Conservation (phyloP, 2,888 invertebrate species). For the Stenichneumon culpator region DNA sequence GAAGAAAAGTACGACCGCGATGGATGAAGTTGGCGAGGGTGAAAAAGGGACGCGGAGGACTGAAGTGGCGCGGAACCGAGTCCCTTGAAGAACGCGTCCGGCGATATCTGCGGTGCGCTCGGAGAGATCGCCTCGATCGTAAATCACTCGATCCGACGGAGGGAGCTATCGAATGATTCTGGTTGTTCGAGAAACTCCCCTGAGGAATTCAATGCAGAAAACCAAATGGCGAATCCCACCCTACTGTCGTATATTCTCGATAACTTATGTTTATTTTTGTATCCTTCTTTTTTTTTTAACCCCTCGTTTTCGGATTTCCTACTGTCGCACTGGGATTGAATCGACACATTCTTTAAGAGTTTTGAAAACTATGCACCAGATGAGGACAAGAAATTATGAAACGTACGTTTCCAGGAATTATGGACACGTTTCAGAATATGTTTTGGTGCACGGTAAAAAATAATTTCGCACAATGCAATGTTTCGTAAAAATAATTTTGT, state of each 20-base stretch:
- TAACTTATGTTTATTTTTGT: not conserved
- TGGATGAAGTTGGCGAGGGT: constrained; percentile 20
- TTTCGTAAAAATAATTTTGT: too few species aligned
- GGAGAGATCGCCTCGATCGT: constrained; percentile 50
- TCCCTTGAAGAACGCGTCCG: constrained; percentile 28
- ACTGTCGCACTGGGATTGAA: not conserved
- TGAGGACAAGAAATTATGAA: too few species aligned
- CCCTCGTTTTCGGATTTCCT: not conserved
- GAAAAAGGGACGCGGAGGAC: not conserved
- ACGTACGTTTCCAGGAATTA: too few species aligned
- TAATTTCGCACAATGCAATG: too few species aligned
- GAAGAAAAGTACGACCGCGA: constrained; percentile 1
- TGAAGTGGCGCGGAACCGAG: not conserved
- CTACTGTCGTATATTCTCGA: not conserved
- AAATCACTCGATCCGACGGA: constrained; percentile 61
- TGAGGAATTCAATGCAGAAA: not conserved
- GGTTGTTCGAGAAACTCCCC: constrained; percentile 16
- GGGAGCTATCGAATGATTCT: constrained; percentile 22
- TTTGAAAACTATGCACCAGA: too few species aligned
- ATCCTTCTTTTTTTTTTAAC: not conserved
- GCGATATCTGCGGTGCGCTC: constrained; percentile 39
- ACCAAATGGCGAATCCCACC: constrained; percentile 5
- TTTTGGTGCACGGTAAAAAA: too few species aligned
- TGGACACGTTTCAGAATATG: too few species aligned
- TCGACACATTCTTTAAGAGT: too few species aligned